Conservation (phyloP, 2,888 invertebrate species). For the Hyalella azteca region DNA sequence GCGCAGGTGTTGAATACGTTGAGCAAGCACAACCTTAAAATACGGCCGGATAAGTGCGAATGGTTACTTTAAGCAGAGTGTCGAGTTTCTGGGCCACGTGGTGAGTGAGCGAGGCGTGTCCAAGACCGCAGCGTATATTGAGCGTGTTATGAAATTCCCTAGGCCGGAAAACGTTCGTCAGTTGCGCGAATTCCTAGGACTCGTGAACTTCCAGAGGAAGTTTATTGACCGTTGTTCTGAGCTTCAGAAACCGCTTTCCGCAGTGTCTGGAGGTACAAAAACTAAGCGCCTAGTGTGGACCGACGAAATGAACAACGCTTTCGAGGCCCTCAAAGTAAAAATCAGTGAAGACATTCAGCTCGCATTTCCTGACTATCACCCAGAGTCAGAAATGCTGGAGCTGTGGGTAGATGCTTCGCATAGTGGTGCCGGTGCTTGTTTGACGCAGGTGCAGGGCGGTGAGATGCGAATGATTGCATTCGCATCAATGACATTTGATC, state of each 20-base stretch:
- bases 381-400: not conserved
- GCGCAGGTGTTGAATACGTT: not conserved
- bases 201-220: conserved; percentile 9
- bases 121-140: not conserved
- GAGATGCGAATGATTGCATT: not conserved
- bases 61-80: not conserved
- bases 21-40: not conserved
- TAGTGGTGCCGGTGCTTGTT: not conserved
- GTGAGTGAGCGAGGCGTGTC: not conserved
- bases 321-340: not conserved
- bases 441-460: not conserved
- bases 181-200: not conserved
- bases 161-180: not conserved
- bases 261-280: not conserved
- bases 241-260: not conserved
- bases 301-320: not conserved
- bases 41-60: not conserved
- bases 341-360: not conserved
- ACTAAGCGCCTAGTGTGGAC: not conserved
- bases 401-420: conserved; percentile 19
- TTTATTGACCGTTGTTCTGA: not conserved
- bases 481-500: not conserved
- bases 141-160: not conserved
- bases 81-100: conserved; percentile 6
- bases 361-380: conserved; percentile 7